A percentile compares a stretch with the other conserved stretches of the same genome.
Conservation (phyloP, 1,140 invertebrate species). For the Ephestia elutella region DNA sequence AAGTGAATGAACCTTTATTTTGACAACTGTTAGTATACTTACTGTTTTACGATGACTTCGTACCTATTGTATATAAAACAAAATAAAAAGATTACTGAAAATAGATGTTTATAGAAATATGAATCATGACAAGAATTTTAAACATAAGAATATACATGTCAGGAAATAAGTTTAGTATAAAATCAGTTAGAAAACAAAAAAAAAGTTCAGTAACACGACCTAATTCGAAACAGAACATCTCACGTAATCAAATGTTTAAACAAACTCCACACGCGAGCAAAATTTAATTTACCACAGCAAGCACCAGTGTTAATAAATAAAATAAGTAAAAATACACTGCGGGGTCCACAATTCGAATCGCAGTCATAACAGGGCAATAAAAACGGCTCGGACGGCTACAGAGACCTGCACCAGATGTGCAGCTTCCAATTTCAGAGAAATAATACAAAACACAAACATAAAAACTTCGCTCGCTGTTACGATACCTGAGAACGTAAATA, state of each 20-base stretch:
- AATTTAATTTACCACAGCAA: conserved; percentile 36
- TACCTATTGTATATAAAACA: no score
- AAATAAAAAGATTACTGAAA: no score
- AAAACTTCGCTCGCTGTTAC: conserved; percentile 35
- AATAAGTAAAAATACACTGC: conserved; percentile 29
- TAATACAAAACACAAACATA: conserved; percentile 46
- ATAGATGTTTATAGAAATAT: no score
- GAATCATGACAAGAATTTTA: no score
- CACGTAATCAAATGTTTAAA: conserved; percentile 21
- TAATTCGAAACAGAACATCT: conserved; percentile 10
- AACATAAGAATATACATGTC: no score
- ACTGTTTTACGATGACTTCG: no score
- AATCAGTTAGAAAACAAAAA: no score
- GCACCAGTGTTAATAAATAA: conserved; percentile 28
- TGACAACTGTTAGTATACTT: no score
- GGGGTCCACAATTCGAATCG: conserved; percentile 38
- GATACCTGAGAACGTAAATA: conserved; percentile 42
- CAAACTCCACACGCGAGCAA: conserved; percentile 19
- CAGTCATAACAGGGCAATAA: conserved; percentile 65
- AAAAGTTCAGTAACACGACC: no score
- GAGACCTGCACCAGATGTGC: conserved; percentile 49
- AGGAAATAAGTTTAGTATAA: no score
- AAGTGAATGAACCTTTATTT: conserved; percentile 18
- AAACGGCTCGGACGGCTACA: conserved; percentile 22
- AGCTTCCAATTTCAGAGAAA: conserved; percentile 55